Percentiles rank a stretch among this genome's conserved stretches.
These are phyloP conservation scores for Lemur catta DNA, from an alignment of 2,797 vertebrate genomes.

Conservation along the genomic window DNA sequence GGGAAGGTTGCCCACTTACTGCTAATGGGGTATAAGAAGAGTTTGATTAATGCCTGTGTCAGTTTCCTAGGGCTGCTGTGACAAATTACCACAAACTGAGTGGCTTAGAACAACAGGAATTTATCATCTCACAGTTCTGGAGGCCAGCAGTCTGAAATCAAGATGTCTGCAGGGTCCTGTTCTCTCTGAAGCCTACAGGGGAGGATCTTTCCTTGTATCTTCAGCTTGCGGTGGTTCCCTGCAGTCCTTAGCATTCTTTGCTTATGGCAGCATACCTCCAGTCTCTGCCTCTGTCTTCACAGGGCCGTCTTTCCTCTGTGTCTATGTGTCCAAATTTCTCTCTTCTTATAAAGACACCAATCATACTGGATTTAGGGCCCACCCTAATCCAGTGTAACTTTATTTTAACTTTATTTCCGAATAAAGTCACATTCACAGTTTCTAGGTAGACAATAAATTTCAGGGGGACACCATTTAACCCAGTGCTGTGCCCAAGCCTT, in stretches of 20 bases:
- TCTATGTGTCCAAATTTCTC: background rate
- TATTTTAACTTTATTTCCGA: background rate
- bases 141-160: background rate
- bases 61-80: background rate
- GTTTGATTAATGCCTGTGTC: background rate
- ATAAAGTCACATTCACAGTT: background rate
- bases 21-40: background rate
- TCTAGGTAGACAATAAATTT: background rate
- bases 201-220: background rate
- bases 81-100: background rate
- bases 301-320: background rate
- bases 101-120: background rate
- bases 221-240: background rate
- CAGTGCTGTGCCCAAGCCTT: background rate
- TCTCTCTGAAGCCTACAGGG: background rate
- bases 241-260: background rate
- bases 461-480: background rate
- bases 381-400: background rate
- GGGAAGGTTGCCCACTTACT: background rate
- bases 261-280: background rate
- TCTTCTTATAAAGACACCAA: background rate
- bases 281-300: background rate
- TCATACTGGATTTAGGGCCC: background rate
- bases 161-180: background rate
- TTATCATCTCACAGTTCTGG: background rate